Evolutionary conservation across 1,140 invertebrate species (phyloP).

Genomic region (Zaprionus ghesquierei): DNA sequence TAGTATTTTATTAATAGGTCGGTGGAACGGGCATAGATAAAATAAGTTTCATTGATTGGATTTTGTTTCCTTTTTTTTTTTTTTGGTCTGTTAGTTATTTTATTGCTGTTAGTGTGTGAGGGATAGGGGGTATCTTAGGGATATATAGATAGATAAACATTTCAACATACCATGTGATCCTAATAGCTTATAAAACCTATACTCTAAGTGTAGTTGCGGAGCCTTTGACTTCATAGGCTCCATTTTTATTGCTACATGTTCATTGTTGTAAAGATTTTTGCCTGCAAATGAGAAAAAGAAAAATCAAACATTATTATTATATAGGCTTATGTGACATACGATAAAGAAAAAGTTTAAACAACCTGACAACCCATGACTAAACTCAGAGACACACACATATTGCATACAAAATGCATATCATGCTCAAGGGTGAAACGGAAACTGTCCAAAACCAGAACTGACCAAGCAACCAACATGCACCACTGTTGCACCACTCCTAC

Average conservation of each 20-base stretch:
- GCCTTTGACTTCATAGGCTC: slow-evolving; percentile 99
- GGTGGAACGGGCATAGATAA: slow-evolving; percentile 21
- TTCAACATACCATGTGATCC: slow-evolving; percentile 93
- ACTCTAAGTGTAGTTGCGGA: slow-evolving; percentile 99
- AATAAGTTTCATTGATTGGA: not conserved
- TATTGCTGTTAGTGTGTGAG: slow-evolving; percentile 1
- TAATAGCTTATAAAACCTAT: slow-evolving; percentile 99
- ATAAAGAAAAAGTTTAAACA: not conserved
- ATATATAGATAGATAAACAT: slow-evolving; percentile 25
- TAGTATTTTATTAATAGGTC: slow-evolving; percentile 23
- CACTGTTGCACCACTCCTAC: slow-evolving; percentile 41
- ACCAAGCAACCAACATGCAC: slow-evolving; percentile 42
- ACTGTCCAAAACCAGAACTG: slow-evolving; percentile 4
- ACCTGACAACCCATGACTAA: slow-evolving; percentile 21
- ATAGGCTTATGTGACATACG: not conserved
- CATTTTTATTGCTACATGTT: slow-evolving; percentile 99
- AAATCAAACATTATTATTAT: not conserved
- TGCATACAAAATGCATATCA: slow-evolving; percentile 24
- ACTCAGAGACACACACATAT: slow-evolving; percentile 4
- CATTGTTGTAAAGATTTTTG: slow-evolving; percentile 99
- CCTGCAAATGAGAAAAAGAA: slow-evolving; percentile 89
- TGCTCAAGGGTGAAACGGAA: slow-evolving; percentile 36
- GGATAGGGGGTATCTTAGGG: not conserved
- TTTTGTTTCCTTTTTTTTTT: slow-evolving; percentile 7
- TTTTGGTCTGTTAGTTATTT: slow-evolving; percentile 19